Evolutionary conservation across 1,140 invertebrate species (phyloP).

Genomic region (Nebria ingens): DNA sequence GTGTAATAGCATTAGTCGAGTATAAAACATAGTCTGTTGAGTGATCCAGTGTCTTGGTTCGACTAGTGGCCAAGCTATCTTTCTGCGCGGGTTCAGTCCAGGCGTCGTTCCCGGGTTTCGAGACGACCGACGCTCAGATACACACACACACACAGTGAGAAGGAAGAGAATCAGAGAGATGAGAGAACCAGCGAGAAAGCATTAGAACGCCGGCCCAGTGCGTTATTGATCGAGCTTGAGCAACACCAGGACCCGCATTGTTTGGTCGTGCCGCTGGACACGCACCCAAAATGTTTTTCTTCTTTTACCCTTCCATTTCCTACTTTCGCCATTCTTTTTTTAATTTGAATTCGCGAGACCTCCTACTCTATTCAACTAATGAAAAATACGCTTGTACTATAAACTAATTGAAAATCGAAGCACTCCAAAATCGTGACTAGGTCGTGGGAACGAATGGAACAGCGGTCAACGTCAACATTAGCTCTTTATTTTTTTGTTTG

Average conservation of each 20-base stretch:
- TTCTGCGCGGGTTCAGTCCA: not conserved
- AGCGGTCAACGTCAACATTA: too few species aligned
- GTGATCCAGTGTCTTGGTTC: too few species aligned
- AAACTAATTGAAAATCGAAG: conserved; percentile 7
- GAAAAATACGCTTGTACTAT: not conserved
- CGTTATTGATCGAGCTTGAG: not conserved
- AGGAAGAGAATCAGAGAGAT: not conserved
- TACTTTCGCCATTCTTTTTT: conserved; percentile 4
- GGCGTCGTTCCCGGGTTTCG: not conserved
- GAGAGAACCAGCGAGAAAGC: not conserved
- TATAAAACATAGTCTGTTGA: too few species aligned
- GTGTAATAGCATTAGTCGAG: too few species aligned
- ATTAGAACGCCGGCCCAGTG: conserved; percentile 3
- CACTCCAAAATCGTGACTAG: too few species aligned
- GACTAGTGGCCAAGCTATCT: too few species aligned
- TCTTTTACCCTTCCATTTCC: too few species aligned
- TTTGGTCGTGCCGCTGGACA: conserved; percentile 1
- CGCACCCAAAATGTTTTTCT: not conserved
- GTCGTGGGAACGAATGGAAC: too few species aligned
- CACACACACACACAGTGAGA: not conserved
- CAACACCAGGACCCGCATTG: not conserved
- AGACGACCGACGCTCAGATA: not conserved
- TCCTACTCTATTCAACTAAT: not conserved
- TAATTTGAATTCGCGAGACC: not conserved
- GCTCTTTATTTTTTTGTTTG: too few species aligned